Evolutionary conservation across 1,140 invertebrate genomes (phyloP).

Genomic region (Penaeus chinensis): DNA sequence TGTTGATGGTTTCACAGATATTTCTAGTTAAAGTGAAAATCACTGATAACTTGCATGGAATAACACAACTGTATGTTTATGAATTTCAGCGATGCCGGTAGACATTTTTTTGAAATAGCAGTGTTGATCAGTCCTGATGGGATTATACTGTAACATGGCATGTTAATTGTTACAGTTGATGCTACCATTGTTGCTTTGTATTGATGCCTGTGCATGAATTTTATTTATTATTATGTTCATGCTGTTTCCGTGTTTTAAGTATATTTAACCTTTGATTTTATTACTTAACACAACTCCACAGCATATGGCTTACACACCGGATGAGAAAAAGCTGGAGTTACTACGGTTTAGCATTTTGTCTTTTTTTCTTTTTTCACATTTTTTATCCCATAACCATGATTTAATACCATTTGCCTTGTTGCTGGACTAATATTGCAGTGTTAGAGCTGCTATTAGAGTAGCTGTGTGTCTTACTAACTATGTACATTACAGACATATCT

Average conservation of each 20-base stretch:
- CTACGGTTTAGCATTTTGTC: conserved; percentile 23
- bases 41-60: no score
- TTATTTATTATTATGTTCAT: conserved; percentile 11
- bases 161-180: neutral
- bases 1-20: neutral
- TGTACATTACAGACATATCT: conserved; percentile 84
- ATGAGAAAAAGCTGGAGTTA: conserved; percentile 17
- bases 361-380: neutral
- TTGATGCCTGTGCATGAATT: conserved; percentile 34
- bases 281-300: conserved; percentile 20
- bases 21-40: neutral
- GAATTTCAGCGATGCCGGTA: no score
- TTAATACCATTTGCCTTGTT: conserved; percentile 26
- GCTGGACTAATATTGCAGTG: conserved; percentile 33
- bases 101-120: no score
- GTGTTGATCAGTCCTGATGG: no score
- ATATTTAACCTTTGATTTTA: conserved; percentile 13
- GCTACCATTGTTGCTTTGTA: conserved; percentile 28
- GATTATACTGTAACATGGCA: no score
- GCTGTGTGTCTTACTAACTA: conserved; percentile 60
- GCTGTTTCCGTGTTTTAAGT: conserved; percentile 7
- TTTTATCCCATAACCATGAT: conserved; percentile 21
- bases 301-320: conserved; percentile 20
- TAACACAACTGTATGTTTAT: no score
- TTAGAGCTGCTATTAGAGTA: conserved; percentile 27